A percentile compares a stretch with the other conserved stretches of the same genome.
Conservation (phyloP, 1,140 invertebrate genomes). For the Venustaconcha ellipsiformis region DNA sequence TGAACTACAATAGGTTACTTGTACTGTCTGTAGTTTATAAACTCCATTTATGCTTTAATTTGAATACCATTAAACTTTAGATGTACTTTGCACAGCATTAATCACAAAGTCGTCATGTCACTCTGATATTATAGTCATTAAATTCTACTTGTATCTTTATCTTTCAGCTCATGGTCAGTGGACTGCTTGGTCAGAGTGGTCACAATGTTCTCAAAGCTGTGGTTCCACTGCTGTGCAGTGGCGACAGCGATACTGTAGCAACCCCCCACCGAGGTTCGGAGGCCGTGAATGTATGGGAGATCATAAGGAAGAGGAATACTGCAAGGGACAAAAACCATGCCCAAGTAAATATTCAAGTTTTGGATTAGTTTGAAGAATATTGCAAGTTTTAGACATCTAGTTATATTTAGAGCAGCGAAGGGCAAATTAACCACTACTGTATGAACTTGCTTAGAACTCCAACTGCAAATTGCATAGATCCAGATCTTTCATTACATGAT, state of each 20-base stretch:
- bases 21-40: no score
- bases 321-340: conserved; percentile 56
- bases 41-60: no score
- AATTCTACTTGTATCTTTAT: conserved; percentile 4
- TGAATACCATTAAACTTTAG: conserved; percentile 62
- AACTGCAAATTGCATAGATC: no score
- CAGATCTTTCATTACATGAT: no score
- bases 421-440: no score
- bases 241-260: conserved; percentile 58
- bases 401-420: no score
- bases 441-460: no score
- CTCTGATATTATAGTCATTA: no score
- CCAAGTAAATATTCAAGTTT: conserved; percentile 66
- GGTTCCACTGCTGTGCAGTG: conserved; percentile 44
- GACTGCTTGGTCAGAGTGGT: conserved; percentile 65
- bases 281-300: conserved; percentile 59
- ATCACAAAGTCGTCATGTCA: background rate
- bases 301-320: conserved; percentile 55
- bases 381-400: no score
- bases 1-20: no score
- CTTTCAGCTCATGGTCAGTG: conserved; percentile 63
- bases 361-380: no score
- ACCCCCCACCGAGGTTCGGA: conserved; percentile 63
- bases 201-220: conserved; percentile 62
- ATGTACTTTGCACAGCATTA: conserved; percentile 67